Evolutionary conservation across 1,140 invertebrate genomes (phyloP).

Genomic region (Propsilocerus akamusi): DNA sequence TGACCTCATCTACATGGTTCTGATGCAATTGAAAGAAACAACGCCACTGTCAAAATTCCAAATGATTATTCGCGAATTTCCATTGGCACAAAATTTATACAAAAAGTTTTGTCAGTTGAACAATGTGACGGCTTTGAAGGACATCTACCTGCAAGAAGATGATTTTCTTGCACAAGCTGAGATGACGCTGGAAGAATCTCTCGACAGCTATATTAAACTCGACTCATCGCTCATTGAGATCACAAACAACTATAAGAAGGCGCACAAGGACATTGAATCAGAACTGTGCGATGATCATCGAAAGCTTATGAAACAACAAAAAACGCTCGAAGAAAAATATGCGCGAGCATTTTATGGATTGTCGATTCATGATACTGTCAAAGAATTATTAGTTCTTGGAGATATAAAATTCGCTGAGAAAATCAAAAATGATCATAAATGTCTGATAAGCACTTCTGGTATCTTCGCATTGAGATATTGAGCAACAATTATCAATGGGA

Average conservation of each 20-base stretch:
- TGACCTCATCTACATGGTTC: constrained; percentile 76
- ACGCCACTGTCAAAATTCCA: constrained; percentile 67
- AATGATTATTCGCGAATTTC: constrained; percentile 60
- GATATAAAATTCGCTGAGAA: constrained; percentile 76
- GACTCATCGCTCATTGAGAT: constrained; percentile 43
- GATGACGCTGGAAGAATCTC: constrained; percentile 18
- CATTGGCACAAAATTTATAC: constrained; percentile 70
- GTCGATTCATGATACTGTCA: constrained; percentile 74
- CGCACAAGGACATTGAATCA: constrained; percentile 57
- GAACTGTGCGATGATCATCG: constrained; percentile 60
- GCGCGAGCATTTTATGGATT: constrained; percentile 29
- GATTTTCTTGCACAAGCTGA: constrained; percentile 66
- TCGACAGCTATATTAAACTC: constrained; percentile 26
- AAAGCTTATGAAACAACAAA: constrained; percentile 55
- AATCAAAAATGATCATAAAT: constrained; percentile 75
- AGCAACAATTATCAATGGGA: constrained; percentile 58
- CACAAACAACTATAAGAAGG: constrained; percentile 58
- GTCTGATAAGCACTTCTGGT: constrained; percentile 82
- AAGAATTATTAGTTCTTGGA: constrained; percentile 47
- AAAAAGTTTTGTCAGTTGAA: constrained; percentile 74
- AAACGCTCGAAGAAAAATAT: constrained; percentile 43
- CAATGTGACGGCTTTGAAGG: constrained; percentile 60
- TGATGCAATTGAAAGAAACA: constrained; percentile 63
- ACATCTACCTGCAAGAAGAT: constrained; percentile 80
- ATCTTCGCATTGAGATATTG: constrained; percentile 61